Conservation (phyloP, 2,797 vertebrate species). For the Salarias fasciatus region DNA sequence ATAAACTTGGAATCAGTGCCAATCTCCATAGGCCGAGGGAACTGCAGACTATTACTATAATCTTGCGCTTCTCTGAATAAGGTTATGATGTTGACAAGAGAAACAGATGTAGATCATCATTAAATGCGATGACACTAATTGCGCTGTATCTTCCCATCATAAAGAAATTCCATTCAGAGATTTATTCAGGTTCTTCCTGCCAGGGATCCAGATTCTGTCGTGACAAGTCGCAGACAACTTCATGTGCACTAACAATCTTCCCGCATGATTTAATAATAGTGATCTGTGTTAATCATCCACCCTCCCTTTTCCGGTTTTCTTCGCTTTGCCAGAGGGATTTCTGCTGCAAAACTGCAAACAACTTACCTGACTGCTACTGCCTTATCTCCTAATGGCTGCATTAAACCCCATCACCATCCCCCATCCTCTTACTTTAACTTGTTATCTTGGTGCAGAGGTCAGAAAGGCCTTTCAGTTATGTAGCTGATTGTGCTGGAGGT, state of each 20-base stretch:
- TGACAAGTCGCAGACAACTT: constrained; percentile 72
- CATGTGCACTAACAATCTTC: constrained; percentile 75
- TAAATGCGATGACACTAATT: constrained; percentile 63
- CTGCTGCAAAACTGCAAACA: constrained; percentile 89
- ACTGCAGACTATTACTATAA: constrained; percentile 30
- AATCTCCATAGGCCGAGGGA: constrained; percentile 23
- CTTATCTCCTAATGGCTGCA: constrained; percentile 84
- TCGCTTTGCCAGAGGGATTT: constrained; percentile 83
- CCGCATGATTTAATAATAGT: constrained; percentile 90
- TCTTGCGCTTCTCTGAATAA: constrained; percentile 25
- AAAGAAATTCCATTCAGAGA: constrained; percentile 55
- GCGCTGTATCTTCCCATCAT: constrained; percentile 30
- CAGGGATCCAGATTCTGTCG: constrained; percentile 63
- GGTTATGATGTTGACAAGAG: constrained; percentile 29
- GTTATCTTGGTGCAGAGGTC: constrained; percentile 89
- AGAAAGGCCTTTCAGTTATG: constrained; percentile 88
- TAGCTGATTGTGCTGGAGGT: constrained; percentile 88
- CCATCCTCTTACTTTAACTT: constrained; percentile 78
- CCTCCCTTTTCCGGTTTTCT: constrained; percentile 64
- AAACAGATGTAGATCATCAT: constrained; percentile 61
- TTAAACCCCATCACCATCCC: constrained; percentile 35
- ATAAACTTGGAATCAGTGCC: no score
- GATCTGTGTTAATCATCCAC: constrained; percentile 85
- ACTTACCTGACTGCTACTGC: constrained; percentile 90
- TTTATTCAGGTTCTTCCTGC: constrained; percentile 59